These are phyloP conservation scores for Tragulus kanchil DNA, from an alignment of 2,113 vertebrate genomes.

Conservation along the genomic window DNA sequence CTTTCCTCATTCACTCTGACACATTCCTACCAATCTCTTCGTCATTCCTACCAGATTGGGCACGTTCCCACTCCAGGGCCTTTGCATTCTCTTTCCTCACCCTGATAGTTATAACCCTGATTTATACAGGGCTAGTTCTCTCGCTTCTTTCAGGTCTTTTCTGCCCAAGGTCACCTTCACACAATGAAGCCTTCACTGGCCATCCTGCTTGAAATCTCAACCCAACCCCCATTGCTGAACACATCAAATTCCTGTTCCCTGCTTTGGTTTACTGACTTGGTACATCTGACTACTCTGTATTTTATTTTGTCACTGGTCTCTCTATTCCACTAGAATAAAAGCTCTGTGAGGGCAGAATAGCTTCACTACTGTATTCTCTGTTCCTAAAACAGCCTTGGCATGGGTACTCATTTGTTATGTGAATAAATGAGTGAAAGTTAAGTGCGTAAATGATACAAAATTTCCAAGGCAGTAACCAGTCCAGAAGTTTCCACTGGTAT, in stretches of 20 bases:
- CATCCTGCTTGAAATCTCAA: background rate
- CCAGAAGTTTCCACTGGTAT: background rate
- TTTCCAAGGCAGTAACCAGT: background rate
- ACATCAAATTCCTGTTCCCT: background rate
- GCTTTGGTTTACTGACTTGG: background rate
- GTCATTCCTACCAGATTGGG: background rate
- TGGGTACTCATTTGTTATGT: background rate
- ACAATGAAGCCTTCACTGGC: background rate
- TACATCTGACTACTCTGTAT: background rate
- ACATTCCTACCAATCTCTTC: background rate
- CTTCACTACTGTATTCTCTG: background rate
- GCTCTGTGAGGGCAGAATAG: background rate
- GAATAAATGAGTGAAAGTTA: slow-evolving; percentile 2
- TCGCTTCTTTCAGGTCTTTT: background rate
- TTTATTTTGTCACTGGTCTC: background rate
- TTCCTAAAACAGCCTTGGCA: background rate
- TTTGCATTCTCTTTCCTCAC: background rate
- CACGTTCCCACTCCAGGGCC: background rate
- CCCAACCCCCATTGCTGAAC: background rate
- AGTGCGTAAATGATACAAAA: background rate
- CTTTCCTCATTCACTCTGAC: background rate
- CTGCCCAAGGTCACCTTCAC: background rate
- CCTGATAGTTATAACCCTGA: background rate
- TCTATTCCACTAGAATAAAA: background rate
- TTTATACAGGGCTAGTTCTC: background rate